Evolutionary conservation across 2,797 vertebrate genomes (phyloP).

Genomic region (Acipenser ruthenus): DNA sequence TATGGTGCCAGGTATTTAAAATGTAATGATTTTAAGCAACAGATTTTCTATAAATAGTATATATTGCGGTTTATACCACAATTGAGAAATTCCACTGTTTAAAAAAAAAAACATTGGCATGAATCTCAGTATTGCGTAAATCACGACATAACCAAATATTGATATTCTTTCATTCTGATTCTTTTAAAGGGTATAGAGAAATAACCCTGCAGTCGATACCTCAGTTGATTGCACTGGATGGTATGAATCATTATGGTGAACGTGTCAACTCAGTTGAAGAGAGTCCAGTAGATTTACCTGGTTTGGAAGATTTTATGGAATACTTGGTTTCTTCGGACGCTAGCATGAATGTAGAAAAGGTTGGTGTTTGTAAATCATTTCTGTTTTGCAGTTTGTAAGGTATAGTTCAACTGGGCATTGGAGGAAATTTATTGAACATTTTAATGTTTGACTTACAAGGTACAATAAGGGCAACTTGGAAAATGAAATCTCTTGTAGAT

Average conservation of each 20-base stretch:
- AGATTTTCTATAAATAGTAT: too few species aligned
- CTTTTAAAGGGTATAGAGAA: slow-evolving; percentile 72
- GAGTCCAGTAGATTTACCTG: slow-evolving; percentile 57
- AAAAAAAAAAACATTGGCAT: not conserved
- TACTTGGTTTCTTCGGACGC: slow-evolving; percentile 62
- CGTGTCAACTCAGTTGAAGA: slow-evolving; percentile 40
- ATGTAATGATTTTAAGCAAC: too few species aligned
- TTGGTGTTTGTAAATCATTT: slow-evolving; percentile 27
- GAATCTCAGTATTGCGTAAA: too few species aligned
- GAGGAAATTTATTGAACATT: too few species aligned
- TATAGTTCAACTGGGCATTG: not conserved
- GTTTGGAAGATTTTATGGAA: slow-evolving; percentile 69
- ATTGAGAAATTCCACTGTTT: too few species aligned
- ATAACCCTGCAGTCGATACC: slow-evolving; percentile 71
- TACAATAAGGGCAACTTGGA: too few species aligned
- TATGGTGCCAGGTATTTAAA: slow-evolving; percentile 59
- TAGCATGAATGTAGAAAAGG: slow-evolving; percentile 55
- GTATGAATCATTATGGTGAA: slow-evolving; percentile 65
- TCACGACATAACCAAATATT: too few species aligned
- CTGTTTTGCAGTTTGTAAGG: slow-evolving; percentile 4
- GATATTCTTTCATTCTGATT: slow-evolving; percentile 6
- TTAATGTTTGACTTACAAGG: too few species aligned
- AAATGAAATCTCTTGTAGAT: too few species aligned
- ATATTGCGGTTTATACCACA: too few species aligned
- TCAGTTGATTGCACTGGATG: slow-evolving; percentile 74